Evolutionary conservation across 2,797 vertebrate species (phyloP).

Genomic region (Anableps anableps): DNA sequence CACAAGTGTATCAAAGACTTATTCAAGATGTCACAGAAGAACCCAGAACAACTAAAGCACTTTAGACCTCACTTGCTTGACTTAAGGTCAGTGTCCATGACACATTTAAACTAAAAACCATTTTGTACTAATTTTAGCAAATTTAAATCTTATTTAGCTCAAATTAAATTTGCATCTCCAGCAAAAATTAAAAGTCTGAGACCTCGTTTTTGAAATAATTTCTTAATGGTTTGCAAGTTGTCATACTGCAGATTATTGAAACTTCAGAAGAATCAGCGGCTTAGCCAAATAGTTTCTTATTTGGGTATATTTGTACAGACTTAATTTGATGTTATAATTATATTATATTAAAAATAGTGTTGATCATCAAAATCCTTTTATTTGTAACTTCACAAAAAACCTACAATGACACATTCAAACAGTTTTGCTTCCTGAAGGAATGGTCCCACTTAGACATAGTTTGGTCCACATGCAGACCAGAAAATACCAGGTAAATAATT

Average conservation of each 20-base stretch:
- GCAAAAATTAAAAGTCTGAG: not conserved
- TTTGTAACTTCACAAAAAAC: not conserved
- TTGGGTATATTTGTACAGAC: too few relatives aligned
- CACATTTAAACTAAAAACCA: not conserved
- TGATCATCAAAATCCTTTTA: not conserved
- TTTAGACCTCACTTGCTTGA: not conserved
- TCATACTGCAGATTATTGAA: not conserved
- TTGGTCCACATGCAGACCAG: not conserved
- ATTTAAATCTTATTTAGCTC: not conserved
- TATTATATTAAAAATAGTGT: not conserved
- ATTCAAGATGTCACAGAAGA: too few relatives aligned
- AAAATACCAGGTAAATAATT: not conserved
- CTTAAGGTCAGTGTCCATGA: not conserved
- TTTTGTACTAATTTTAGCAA: not conserved
- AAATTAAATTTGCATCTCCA: not conserved
- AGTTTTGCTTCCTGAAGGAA: not conserved
- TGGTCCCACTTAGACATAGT: not conserved
- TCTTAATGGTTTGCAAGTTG: not conserved
- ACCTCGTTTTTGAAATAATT: not conserved
- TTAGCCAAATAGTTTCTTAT: not conserved
- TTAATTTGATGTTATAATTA: not conserved
- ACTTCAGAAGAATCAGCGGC: not conserved
- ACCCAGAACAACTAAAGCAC: too few relatives aligned
- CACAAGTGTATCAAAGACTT: too few relatives aligned
- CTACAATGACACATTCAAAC: not conserved